Conservation (phyloP, 2,113 vertebrate genomes). For the Hassar affinis region DNA sequence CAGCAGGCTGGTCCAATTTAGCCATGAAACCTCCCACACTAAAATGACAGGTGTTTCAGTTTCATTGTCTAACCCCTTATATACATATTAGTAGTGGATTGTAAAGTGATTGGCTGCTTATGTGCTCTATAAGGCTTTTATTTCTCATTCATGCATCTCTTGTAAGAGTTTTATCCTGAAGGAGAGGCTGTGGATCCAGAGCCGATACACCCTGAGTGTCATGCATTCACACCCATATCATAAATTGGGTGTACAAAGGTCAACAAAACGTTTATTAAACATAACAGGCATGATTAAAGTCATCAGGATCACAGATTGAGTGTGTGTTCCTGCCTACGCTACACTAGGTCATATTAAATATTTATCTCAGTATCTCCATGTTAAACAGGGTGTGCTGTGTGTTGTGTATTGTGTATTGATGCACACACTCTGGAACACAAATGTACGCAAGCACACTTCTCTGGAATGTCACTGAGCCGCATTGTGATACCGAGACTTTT, state of each 20-base stretch:
- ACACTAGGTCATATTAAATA: background rate
- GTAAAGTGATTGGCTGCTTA: too few species aligned
- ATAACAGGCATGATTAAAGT: too few species aligned
- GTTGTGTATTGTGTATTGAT: background rate
- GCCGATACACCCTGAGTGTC: background rate
- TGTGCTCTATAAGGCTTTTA: background rate
- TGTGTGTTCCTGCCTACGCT: background rate
- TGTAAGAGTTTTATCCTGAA: too few species aligned
- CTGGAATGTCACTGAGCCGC: slow-evolving; percentile 60
- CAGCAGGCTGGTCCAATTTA: too few species aligned
- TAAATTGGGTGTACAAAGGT: too few species aligned
- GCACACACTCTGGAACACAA: background rate
- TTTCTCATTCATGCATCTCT: background rate
- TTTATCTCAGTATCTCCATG: background rate
- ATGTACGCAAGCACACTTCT: background rate
- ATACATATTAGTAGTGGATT: too few species aligned
- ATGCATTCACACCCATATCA: background rate
- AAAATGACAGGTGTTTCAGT: too few species aligned
- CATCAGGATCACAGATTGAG: background rate
- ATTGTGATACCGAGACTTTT: slow-evolving; percentile 52
- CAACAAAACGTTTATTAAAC: too few species aligned
- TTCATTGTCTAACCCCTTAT: too few species aligned
- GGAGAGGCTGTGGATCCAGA: background rate
- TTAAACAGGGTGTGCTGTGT: background rate
- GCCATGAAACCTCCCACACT: too few species aligned